phyloP scores from a whole-genome alignment of 2,113 vertebrate species.

The Gymnarchus niloticus region DNA sequence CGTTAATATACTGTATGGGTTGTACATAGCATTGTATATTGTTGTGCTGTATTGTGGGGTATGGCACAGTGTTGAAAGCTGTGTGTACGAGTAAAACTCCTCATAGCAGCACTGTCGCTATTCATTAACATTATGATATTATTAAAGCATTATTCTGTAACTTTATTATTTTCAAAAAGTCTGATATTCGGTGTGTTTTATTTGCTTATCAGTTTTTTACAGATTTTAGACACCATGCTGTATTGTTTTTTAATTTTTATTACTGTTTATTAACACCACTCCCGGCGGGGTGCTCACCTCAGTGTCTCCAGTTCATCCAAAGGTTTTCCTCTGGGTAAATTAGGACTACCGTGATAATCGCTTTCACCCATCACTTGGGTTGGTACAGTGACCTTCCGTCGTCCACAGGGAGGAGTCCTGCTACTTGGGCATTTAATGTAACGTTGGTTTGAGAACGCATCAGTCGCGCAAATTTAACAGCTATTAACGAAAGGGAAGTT shows the following conservation, averaged over 20 bases:
- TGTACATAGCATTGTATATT: no score
- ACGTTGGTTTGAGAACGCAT: background rate
- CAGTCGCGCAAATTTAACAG: background rate
- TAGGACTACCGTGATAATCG: conserved; percentile 30
- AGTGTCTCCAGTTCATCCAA: conserved; percentile 53
- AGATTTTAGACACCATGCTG: background rate
- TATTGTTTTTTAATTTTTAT: background rate
- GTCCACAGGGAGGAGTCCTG: background rate
- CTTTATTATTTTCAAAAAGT: background rate
- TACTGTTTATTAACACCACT: background rate
- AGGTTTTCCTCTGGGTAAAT: conserved; percentile 27
- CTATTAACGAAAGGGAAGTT: background rate
- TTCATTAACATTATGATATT: no score
- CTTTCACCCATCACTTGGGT: conserved; percentile 45
- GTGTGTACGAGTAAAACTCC: no score
- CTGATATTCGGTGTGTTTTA: background rate
- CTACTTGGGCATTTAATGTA: background rate
- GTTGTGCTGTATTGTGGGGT: no score
- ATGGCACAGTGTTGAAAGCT: no score
- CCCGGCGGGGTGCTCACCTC: conserved; percentile 34
- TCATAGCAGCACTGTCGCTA: no score
- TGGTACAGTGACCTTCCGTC: background rate
- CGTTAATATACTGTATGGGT: no score
- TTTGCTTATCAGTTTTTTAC: background rate
- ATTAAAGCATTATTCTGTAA: no score